Conservation (phyloP, 2,113 vertebrate genomes). For the Jaculus jaculus region DNA sequence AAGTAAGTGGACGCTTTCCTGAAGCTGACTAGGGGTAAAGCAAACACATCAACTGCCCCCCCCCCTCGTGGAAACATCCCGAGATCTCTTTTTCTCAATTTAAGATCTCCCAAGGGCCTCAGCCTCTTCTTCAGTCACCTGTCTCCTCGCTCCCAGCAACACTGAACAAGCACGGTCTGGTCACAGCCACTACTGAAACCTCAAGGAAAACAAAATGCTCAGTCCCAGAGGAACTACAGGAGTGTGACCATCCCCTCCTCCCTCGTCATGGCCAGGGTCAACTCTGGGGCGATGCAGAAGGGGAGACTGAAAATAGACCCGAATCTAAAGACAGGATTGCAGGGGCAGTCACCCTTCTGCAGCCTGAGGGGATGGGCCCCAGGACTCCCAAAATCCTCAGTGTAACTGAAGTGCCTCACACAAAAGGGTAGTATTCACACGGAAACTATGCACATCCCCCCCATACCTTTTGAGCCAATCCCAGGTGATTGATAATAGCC, state of each 20-base stretch:
- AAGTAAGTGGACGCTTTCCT: not conserved
- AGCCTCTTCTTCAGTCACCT: too few species aligned
- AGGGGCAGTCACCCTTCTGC: not conserved
- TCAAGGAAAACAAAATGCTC: not conserved
- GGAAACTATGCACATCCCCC: not conserved
- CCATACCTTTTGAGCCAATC: not conserved
- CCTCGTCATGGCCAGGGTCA: not conserved
- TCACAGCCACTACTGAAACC: not conserved
- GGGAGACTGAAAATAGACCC: not conserved
- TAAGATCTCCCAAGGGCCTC: not conserved
- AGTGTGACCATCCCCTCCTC: not conserved
- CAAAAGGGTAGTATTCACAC: not conserved
- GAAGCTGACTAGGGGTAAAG: not conserved
- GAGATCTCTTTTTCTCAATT: not conserved
- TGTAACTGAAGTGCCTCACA: not conserved
- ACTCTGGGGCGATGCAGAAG: not conserved
- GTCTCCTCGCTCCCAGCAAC: not conserved
- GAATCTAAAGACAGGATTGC: not conserved
- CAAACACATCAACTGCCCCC: too few species aligned
- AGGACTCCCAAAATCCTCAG: not conserved
- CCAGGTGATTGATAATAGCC: not conserved
- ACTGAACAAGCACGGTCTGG: not conserved
- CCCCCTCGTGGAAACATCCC: not conserved
- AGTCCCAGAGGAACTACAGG: not conserved
- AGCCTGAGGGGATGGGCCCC: not conserved